These are phyloP conservation scores for Zophobas morio DNA, from an alignment of 1,140 invertebrate genomes.

Conservation along the genomic window DNA sequence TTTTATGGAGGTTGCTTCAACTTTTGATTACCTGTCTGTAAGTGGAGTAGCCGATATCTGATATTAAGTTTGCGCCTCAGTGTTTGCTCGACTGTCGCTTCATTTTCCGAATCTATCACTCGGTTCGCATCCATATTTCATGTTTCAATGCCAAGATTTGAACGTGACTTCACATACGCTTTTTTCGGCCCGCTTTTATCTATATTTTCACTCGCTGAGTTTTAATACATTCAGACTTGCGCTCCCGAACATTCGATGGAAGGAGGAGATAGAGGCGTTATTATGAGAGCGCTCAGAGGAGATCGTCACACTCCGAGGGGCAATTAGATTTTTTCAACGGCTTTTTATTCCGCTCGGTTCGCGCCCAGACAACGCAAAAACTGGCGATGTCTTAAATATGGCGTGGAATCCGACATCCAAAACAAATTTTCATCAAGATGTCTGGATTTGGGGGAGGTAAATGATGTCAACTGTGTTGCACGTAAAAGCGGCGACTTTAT, in stretches of 20 bases:
- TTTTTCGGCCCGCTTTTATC: constrained; percentile 30
- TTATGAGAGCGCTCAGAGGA: constrained; percentile 8
- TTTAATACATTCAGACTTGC: constrained; percentile 27
- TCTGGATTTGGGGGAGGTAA: not conserved
- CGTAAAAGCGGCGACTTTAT: too few species aligned
- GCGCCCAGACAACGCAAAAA: not conserved
- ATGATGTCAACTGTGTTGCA: too few species aligned
- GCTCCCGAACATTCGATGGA: constrained; percentile 3
- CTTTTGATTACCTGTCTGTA: constrained; percentile 62
- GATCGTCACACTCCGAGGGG: not conserved
- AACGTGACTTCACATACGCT: constrained; percentile 45
- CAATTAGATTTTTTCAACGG: constrained; percentile 3
- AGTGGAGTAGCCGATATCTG: constrained; percentile 46
- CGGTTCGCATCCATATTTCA: constrained; percentile 39
- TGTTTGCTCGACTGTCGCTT: constrained; percentile 40
- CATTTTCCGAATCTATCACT: constrained; percentile 32
- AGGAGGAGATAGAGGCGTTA: constrained; percentile 7
- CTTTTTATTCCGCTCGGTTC: not conserved
- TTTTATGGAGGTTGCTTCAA: constrained; percentile 56
- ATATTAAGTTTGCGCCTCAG: constrained; percentile 47
- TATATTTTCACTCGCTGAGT: constrained; percentile 24
- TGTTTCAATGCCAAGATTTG: constrained; percentile 33
- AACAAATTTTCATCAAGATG: not conserved
- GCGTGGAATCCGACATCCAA: too few species aligned
- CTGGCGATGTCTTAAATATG: not conserved